Evolutionary conservation across 2,888 invertebrate species (phyloP), one percentile per base, ranked within the genome.

Genomic region (Acleris literana): DNA sequence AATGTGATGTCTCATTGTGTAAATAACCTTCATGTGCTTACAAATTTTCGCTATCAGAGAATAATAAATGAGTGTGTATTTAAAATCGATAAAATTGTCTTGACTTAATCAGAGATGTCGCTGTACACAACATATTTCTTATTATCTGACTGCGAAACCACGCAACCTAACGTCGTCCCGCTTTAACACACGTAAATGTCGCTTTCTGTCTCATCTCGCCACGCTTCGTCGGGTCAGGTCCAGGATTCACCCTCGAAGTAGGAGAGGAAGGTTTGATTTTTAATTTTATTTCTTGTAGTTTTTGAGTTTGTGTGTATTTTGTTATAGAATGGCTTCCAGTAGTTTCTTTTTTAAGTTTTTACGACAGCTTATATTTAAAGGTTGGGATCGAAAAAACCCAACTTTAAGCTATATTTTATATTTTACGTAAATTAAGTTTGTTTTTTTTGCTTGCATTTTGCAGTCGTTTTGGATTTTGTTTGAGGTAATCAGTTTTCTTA

Each of bases 141-240:
- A 64, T 69, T 65, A 54, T 70, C 69, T 74, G 74, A 70, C 72
- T 65, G 70, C 65, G 70, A 68, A 63, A 75, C 66, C 68, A 67
- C 69, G 68, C 71, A 72, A 78, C 72, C 72, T 82, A 79, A 83
- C 81, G 82, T 81, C 76, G 80, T 90, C 85, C 79, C 77, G 90
- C 91, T 88, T 90, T 92, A 92, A 92, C 92, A 85, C 86, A 71
- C 91, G 89, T 91, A 92, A 85, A 88, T 88, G 91, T 92, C 81
- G 91, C 92, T 92, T 91, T 90, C 85, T 90, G 90, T 92, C 90
- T 90, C 88, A 76, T 83, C 80, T 80, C 81, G 78, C 80, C 79
- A 82, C 89, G 85, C 88, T 86, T 87, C 84, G 78, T 73, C 81
- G 76, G 78, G 76, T 82, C 87, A 92, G 92, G 84, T 89, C 91